Evolutionary conservation across 1,140 invertebrate genomes (phyloP).

Genomic region (Homalodisca vitripennis): DNA sequence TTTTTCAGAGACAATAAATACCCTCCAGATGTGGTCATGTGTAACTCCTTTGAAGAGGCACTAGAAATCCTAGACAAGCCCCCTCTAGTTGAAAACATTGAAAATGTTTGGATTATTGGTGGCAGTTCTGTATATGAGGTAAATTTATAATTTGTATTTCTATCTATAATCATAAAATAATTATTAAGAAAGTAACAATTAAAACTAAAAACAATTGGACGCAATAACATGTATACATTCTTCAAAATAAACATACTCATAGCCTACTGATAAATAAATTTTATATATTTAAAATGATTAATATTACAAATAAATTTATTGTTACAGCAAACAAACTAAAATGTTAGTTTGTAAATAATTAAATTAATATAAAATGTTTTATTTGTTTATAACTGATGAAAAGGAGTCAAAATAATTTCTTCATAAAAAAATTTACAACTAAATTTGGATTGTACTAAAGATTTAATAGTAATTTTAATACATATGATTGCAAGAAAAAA

Average conservation of each 20-base stretch:
- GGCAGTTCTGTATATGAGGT: neutral
- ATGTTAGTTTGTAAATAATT: too few species aligned
- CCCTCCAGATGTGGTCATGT: neutral
- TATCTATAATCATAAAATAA: neutral
- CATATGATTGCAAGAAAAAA: too few species aligned
- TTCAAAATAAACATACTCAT: neutral
- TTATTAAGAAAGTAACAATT: neutral
- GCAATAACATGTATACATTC: neutral
- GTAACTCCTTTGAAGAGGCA: neutral
- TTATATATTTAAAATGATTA: neutral
- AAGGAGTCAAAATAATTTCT: too few species aligned
- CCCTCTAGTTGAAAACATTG: neutral
- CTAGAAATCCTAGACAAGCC: neutral
- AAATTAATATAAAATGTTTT: too few species aligned
- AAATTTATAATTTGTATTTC: neutral
- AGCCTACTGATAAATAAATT: neutral
- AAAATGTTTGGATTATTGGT: neutral
- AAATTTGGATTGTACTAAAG: too few species aligned
- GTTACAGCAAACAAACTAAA: too few species aligned
- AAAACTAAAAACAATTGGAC: neutral
- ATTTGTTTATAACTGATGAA: too few species aligned
- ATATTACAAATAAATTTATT: neutral
- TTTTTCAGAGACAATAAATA: neutral
- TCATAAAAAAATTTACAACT: too few species aligned
- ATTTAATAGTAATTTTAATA: too few species aligned